phyloP scores from a whole-genome alignment of 2,888 invertebrate genomes.

The Ommatoiulus sabulosus region DNA sequence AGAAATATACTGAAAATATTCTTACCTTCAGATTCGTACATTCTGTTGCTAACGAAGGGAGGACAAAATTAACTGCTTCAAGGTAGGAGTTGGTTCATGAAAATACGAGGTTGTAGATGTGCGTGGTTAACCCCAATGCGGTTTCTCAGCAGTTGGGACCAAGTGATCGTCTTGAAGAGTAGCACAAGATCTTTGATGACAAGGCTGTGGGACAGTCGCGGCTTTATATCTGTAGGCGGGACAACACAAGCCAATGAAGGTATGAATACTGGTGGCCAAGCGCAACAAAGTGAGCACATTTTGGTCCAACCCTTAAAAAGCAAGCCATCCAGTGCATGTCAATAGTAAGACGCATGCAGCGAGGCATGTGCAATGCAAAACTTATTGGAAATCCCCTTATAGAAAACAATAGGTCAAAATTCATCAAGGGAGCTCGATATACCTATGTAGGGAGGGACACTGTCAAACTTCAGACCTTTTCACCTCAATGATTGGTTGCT shows the following conservation, averaged over 20 bases:
- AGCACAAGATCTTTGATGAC: conserved; percentile 30
- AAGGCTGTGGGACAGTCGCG: conserved; percentile 24
- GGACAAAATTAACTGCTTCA: conserved; percentile 2
- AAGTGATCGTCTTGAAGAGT: conserved; percentile 11
- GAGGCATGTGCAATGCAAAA: conserved; percentile 3
- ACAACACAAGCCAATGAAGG: conserved; percentile 54
- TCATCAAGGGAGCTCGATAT: conserved; percentile 30
- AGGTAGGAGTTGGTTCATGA: neutral
- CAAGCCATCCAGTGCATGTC: conserved; percentile 35
- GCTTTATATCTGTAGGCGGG: conserved; percentile 56
- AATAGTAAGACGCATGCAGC: conserved; percentile 35
- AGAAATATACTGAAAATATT: neutral
- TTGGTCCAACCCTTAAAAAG: conserved; percentile 26
- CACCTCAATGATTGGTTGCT: conserved; percentile 54
- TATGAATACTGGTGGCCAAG: neutral
- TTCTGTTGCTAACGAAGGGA: neutral
- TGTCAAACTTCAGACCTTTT: conserved; percentile 50
- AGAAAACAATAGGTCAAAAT: conserved; percentile 30
- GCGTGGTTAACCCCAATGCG: neutral
- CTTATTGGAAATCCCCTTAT: conserved; percentile 11
- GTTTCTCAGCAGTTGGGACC: conserved; percentile 4
- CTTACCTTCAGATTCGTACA: conserved; percentile 55
- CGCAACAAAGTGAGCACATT: conserved; percentile 17
- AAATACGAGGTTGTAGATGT: neutral
- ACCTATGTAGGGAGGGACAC: conserved; percentile 44